Evolutionary conservation across 2,888 invertebrate genomes (phyloP).

Genomic region (Stramonita haemastoma): DNA sequence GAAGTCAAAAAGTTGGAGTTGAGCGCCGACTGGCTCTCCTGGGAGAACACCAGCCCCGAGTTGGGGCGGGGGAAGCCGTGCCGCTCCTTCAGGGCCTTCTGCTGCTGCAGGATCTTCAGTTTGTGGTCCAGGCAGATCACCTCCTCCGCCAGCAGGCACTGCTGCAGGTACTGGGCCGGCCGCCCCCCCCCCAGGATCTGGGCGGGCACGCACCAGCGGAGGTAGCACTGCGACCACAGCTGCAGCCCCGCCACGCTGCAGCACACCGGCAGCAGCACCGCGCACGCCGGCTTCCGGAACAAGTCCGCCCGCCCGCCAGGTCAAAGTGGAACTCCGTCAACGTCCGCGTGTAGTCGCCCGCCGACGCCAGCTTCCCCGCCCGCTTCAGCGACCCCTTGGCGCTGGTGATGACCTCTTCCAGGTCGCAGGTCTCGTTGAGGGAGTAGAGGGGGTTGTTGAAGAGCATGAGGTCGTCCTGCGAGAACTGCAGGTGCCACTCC

Average conservation of each 20-base stretch:
- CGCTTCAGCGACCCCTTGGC: slow-evolving; percentile 45
- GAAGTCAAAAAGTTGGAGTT: slow-evolving; percentile 65
- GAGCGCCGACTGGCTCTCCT: slow-evolving; percentile 55
- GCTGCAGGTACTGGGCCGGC: slow-evolving; percentile 76
- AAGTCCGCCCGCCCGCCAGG: slow-evolving; percentile 31
- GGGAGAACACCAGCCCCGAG: slow-evolving; percentile 68
- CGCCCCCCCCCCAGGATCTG: slow-evolving; percentile 86
- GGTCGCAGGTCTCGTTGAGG: slow-evolving; percentile 51
- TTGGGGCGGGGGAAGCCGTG: slow-evolving; percentile 53
- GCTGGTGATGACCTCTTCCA: slow-evolving; percentile 48
- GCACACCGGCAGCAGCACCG: slow-evolving; percentile 55
- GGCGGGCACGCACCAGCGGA: slow-evolving; percentile 90
- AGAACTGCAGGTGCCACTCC: slow-evolving; percentile 94
- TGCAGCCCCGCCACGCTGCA: slow-evolving; percentile 76
- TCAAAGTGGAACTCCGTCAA: slow-evolving; percentile 37
- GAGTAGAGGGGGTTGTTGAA: slow-evolving; percentile 90
- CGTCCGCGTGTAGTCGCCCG: slow-evolving; percentile 44
- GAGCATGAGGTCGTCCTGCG: slow-evolving; percentile 87
- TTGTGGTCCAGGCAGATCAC: slow-evolving; percentile 73
- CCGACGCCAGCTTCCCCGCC: slow-evolving; percentile 48
- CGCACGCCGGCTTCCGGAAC: slow-evolving; percentile 42
- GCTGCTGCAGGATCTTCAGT: slow-evolving; percentile 54
- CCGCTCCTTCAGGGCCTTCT: slow-evolving; percentile 8
- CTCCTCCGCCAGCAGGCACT: slow-evolving; percentile 77
- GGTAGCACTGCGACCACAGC: slow-evolving; percentile 93